phyloP scores from a whole-genome alignment of 2,113 vertebrate species.

The Tragulus kanchil region DNA sequence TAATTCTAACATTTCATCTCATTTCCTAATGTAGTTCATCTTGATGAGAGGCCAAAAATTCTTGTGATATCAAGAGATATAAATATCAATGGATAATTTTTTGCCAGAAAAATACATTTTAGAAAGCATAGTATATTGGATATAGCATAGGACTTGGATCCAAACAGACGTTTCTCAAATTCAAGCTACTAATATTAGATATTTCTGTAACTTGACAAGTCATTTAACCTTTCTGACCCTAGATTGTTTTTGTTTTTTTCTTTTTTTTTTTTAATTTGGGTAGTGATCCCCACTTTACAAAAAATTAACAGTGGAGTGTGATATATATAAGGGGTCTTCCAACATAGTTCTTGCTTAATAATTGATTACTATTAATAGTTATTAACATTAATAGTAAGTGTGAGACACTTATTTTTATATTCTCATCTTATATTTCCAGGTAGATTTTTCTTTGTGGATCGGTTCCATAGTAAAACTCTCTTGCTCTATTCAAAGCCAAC shows the following conservation, averaged over 20 bases:
- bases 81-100: constrained; percentile 63
- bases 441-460: not conserved
- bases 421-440: not conserved
- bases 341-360: not conserved
- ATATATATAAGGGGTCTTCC: not conserved
- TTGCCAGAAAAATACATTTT: constrained; percentile 60
- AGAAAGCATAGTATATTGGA: not conserved
- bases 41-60: constrained; percentile 58
- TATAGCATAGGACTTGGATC: not conserved
- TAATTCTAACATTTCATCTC: constrained; percentile 70
- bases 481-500: not conserved
- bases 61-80: constrained; percentile 64
- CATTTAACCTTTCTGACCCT: not conserved
- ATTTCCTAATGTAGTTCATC: constrained; percentile 66
- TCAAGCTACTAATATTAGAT: not conserved
- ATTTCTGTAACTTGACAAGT: constrained; percentile 11
- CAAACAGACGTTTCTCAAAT: not conserved
- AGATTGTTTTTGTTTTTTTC: too few species aligned
- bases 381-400: not conserved
- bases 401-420: not conserved
- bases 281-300: not conserved
- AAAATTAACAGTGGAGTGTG: not conserved
- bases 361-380: not conserved
- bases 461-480: not conserved
- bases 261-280: not conserved